Conservation (phyloP, 2,888 invertebrate species). For the Polyommatus iphigenia region DNA sequence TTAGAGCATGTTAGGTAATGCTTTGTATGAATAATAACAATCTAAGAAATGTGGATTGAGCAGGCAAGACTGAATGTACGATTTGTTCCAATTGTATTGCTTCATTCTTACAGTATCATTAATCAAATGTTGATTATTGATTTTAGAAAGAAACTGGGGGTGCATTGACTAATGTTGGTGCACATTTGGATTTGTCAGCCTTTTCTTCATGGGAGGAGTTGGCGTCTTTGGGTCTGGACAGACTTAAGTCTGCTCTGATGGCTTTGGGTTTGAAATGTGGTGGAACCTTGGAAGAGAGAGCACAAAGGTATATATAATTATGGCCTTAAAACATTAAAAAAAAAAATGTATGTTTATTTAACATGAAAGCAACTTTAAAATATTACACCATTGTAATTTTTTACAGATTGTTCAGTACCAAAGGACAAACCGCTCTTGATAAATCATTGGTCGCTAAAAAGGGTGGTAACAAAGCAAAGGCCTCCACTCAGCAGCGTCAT, state of each 20-base stretch:
- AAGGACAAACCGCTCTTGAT: constrained; percentile 96
- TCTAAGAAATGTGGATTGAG: too few relatives aligned
- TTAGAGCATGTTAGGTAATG: too few relatives aligned
- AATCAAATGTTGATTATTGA: constrained; percentile 9
- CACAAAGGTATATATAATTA: constrained; percentile 83
- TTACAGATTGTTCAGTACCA: constrained; percentile 91
- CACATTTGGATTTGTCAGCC: constrained; percentile 98
- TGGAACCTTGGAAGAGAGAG: constrained; percentile 98
- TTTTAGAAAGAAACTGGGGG: constrained; percentile 93
- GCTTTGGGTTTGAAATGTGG: constrained; percentile 99
- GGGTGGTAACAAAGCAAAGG: constrained; percentile 84
- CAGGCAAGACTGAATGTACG: too few relatives aligned
- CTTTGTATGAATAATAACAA: too few relatives aligned
- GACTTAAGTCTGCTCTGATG: constrained; percentile 97
- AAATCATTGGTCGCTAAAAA: constrained; percentile 95
- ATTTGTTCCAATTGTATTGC: too few relatives aligned
- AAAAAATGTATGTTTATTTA: too few relatives aligned
- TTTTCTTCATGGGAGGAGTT: constrained; percentile 98
- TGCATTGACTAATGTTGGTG: constrained; percentile 95
- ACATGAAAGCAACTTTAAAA: too few relatives aligned
- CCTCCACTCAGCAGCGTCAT: constrained; percentile 82
- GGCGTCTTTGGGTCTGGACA: constrained; percentile 97
- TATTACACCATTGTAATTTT: neutral
- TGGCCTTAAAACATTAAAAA: too few relatives aligned
- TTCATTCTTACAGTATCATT: neutral